These are phyloP conservation scores for Crambe crambe DNA, from an alignment of 37 sponge, comb jelly and placozoan species.

Conservation along the genomic window DNA sequence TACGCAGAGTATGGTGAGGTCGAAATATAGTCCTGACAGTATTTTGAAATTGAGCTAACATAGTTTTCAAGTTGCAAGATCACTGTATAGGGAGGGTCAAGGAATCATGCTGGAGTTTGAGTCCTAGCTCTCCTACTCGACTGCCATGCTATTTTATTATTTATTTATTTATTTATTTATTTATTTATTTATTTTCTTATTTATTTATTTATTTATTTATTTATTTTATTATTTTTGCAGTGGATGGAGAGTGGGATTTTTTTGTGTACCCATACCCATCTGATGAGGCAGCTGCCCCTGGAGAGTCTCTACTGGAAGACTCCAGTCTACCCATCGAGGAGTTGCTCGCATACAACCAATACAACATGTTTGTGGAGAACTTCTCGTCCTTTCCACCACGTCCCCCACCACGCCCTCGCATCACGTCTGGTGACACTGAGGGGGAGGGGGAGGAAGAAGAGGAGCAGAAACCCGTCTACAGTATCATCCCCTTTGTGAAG, in stretches of 20 bases:
- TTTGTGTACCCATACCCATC: constrained; percentile 14
- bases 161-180: too few relatives aligned
- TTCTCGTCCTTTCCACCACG: background rate
- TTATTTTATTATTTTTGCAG: background rate
- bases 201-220: too few relatives aligned
- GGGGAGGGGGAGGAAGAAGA: constrained; percentile 5
- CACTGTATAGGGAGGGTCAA: too few relatives aligned
- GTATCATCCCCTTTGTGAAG: constrained; percentile 47
- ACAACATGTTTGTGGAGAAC: background rate
- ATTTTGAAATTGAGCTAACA: too few relatives aligned
- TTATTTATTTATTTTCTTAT: too few relatives aligned
- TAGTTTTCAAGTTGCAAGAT: too few relatives aligned
- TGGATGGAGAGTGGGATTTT: constrained; percentile 40
- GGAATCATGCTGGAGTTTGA: too few relatives aligned
- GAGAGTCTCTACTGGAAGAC: background rate
- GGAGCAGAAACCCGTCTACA: constrained; percentile 24
- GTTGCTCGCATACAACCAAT: background rate
- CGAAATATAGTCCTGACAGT: too few relatives aligned
- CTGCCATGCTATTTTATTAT: background rate
- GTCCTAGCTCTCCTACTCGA: background rate
- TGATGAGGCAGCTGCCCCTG: background rate
- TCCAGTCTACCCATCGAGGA: background rate
- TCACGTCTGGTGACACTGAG: background rate
- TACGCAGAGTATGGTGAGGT: too few relatives aligned
- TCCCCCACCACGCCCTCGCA: constrained; percentile 11